Evolutionary conservation across 1,140 invertebrate genomes (phyloP).

Genomic region (Colletes latitarsis): DNA sequence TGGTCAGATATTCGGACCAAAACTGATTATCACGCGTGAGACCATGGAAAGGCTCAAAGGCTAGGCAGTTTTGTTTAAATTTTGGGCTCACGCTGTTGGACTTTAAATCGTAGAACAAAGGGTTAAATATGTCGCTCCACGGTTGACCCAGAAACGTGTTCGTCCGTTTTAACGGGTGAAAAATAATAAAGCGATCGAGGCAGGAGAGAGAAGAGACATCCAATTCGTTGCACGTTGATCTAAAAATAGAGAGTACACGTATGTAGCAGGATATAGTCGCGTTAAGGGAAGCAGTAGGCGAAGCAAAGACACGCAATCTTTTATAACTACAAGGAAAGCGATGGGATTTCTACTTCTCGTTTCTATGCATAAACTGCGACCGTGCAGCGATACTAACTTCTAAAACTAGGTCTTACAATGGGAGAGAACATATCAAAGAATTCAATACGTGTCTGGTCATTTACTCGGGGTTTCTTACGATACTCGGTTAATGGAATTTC

Average conservation of each 20-base stretch:
- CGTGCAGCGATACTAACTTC: constrained; percentile 35
- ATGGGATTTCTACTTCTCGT: constrained; percentile 55
- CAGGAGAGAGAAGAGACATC: constrained; percentile 19
- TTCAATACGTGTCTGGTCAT: neutral
- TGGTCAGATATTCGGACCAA: too few species aligned
- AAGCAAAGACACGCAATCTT: constrained; percentile 23
- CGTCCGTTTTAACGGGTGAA: neutral
- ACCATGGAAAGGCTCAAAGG: too few species aligned
- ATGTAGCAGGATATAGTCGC: neutral
- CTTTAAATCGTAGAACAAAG: too few species aligned
- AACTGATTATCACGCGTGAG: too few species aligned
- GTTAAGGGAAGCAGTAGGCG: constrained; percentile 32
- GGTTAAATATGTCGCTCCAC: too few species aligned
- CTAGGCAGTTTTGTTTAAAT: too few species aligned
- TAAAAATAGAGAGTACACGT: neutral
- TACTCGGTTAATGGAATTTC: neutral
- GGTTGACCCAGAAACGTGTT: neutral
- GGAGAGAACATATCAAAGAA: neutral
- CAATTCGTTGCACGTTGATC: constrained; percentile 45
- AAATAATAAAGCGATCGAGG: neutral
- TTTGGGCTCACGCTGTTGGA: too few species aligned
- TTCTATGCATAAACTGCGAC: constrained; percentile 59
- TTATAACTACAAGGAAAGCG: constrained; percentile 31
- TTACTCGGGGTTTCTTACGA: neutral
- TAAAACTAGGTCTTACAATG: neutral